Base-by-base conservation (phyloP, 2,888 invertebrate species). In the Atrina japonica region DNA sequence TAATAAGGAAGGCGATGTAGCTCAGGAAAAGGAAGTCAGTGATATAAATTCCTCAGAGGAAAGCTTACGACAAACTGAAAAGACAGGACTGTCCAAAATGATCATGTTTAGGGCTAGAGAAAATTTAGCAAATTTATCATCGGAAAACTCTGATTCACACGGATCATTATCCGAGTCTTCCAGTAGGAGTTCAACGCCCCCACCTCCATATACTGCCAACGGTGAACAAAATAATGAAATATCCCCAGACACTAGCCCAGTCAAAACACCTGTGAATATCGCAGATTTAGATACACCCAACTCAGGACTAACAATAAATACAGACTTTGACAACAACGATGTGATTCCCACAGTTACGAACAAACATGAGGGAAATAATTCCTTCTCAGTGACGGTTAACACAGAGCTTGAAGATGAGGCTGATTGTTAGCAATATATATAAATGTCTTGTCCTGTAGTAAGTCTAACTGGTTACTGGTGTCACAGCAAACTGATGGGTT, bases 111-210 rank as follows among this genome's bases (percentile, higher is more conserved):
- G 72, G 30, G 80, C 80, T 18, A 66, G 74, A 47, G 80, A 79
- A 49, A 78, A 82, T 59, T 63, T 78, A 52, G 75, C 73, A 27
- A 76, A 84, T 29, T 71, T 82, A 52, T 82, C 85, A 7, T 81
- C 83, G 58, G 78, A 78, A 9, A 72, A 70, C 25, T 76, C 77
- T 50, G 63, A 65, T 21, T 78, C 80, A 41, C 60, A 76, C 14
- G 73, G 75, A 6, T 75, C 78, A 3, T 65, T 68, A n/a, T 55
- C 76, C 3, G 67, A 80, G 55, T 73, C 76, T 23, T 65, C 68
- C 27, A 76, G 78, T 58, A 72, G 70, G 43, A 66, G 74, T 41
- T 70, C 72, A 25, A 55, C 63, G 5, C 72, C 80, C 29, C 75
- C 73, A 9, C 63, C 73, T 16, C 66, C 61, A 2, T 66, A 66